Evolutionary conservation across 2,888 invertebrate species (phyloP), one percentile per base, ranked within the genome.

Genomic region (Thumatha senex): DNA sequence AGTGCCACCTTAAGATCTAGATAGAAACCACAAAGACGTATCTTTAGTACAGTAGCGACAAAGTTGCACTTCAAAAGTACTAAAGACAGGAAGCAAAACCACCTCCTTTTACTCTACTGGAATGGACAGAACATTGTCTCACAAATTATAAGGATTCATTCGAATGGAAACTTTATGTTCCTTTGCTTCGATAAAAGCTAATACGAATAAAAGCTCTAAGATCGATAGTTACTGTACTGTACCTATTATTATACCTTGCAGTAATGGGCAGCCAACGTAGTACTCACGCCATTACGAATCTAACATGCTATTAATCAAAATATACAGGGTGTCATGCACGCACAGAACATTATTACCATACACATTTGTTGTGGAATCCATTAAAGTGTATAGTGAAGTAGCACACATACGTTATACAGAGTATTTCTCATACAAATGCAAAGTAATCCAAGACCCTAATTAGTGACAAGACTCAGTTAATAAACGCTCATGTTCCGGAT

Each of bases 381-480:
- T 59, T 51, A 51, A 48, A 55, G 30, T 34, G 18, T 45, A 43
- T 31, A 11, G 2, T 10, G 24, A 13, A 30, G 14, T 11, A 13
- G 38, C 46, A 24, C 43, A 18, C 30, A 53, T 38, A 35, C 24
- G 10, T 30, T 40, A 35, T 39, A 43, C 43, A 35, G 7, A n/a
- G n/a, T 41, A 34, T n/a, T 35, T 50, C 54, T 12, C 55, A 58
- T 52, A 63, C 56, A 58, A 51, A 59, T 54, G 34, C 48, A 47
- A 51, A 54, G 41, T 40, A 15, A 40, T 46, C 56, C 56, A 56
- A 58, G 56, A 60, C 58, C 57, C 47, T 62, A 72, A 73, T 74
- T 74, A 70, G 66, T 59, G 61, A 72, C 70, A 58, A 63, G 68
- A 58, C 46, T 54, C 53, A 45, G 59, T 65, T 69, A 67, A 68